Evolutionary conservation across 1,140 invertebrate species (phyloP).

Genomic region (Bombus confusus): DNA sequence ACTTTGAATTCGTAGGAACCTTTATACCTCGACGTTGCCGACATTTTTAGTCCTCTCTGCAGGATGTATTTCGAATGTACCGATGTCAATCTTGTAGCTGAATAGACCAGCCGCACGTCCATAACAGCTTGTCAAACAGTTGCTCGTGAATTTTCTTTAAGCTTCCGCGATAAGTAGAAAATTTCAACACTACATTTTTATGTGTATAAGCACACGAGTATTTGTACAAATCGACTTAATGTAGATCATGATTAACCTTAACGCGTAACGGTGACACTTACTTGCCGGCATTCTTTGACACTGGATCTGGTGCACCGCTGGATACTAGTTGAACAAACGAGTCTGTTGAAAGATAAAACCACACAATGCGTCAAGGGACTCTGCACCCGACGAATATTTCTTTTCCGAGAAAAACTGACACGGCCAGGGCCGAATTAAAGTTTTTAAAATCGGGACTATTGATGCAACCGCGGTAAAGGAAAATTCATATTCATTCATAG

Average conservation of each 20-base stretch:
- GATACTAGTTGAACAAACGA: slow-evolving; percentile 72
- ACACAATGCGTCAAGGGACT: slow-evolving; percentile 70
- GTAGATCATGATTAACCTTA: neutral
- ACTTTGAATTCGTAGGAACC: slow-evolving; percentile 45
- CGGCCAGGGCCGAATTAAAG: neutral
- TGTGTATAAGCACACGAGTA: too few species aligned
- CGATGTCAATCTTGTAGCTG: slow-evolving; percentile 72
- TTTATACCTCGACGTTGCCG: slow-evolving; percentile 59
- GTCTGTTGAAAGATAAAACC: slow-evolving; percentile 77
- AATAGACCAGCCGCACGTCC: slow-evolving; percentile 2
- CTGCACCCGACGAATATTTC: slow-evolving; percentile 49
- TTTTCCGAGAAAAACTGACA: slow-evolving; percentile 52
- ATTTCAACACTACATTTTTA: neutral
- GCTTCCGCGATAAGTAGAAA: neutral
- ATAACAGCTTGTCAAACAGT: slow-evolving; percentile 1
- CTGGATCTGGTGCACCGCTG: slow-evolving; percentile 58
- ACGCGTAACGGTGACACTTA: slow-evolving; percentile 18
- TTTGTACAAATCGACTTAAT: neutral
- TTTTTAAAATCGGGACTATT: too few species aligned
- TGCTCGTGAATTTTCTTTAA: neutral
- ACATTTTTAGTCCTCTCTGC: slow-evolving; percentile 69
- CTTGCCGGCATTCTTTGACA: slow-evolving; percentile 64
- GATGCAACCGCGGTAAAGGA: too few species aligned
- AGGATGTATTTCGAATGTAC: slow-evolving; percentile 70
- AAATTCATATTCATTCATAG: too few species aligned